Conservation (phyloP, 2,888 invertebrate species). For the Drosophila siamana region DNA sequence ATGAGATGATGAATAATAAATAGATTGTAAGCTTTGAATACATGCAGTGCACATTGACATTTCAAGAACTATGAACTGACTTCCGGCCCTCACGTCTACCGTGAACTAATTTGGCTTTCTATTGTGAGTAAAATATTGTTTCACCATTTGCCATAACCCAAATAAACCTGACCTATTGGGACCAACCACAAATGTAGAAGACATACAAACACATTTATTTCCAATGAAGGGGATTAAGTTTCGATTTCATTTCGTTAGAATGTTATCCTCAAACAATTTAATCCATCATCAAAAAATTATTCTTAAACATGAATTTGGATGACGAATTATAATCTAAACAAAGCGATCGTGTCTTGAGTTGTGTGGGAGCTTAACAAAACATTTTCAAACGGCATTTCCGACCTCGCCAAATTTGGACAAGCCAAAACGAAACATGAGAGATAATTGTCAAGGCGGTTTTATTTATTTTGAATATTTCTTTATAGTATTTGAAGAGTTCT, state of each 20-base stretch:
- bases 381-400: conserved; percentile 8
- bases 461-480: not conserved
- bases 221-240: conserved; percentile 15
- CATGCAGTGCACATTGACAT: conserved; percentile 6
- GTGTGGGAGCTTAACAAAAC: conserved; percentile 7
- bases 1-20: not conserved
- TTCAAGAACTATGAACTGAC: not conserved
- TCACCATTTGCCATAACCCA: conserved; percentile 12
- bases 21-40: conserved; percentile 1
- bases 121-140: too few relatives aligned
- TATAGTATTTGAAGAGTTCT: not conserved
- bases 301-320: conserved; percentile 1
- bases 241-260: conserved; percentile 1
- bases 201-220: not conserved
- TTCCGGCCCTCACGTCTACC: conserved; percentile 5
- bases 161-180: conserved; percentile 7
- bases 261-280: conserved; percentile 2
- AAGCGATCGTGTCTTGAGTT: not conserved
- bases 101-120: not conserved
- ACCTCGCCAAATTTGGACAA: not conserved
- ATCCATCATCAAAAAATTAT: conserved; percentile 15
- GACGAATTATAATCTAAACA: not conserved
- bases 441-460: not conserved
- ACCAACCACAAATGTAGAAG: conserved; percentile 2
- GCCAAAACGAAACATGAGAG: not conserved